Evolutionary conservation across 2,888 invertebrate genomes (phyloP), one percentile per base, ranked within the genome.

Genomic region (Acheta domesticus): DNA sequence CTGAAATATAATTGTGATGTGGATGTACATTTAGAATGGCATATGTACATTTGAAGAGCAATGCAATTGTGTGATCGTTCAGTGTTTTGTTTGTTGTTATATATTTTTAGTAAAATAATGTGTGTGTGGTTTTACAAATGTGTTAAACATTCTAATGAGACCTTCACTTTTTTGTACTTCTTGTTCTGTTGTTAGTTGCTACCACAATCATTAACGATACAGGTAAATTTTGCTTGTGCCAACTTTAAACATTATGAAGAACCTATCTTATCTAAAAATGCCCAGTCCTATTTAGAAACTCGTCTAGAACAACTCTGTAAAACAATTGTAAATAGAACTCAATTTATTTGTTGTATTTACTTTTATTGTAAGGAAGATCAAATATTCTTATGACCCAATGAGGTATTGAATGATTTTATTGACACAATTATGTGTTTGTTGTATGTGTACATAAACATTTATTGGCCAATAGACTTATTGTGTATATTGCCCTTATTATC

Each of bases 191-290:
- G 79, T 79, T 79, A 79, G 76, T 79, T 79, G 62, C 79, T 76
- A 76, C 79, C 79, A 79, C 79, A 79, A 76, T 76, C 76, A 36
- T 62, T 49, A 50, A 75, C 16, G 50, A 75, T 74, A 78, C 20
- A 19, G 62, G 36, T 36, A 36, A 36, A 36, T 36, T 77, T 78
- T 80, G 77, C 74, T 79, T 78, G 49, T 80, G 80, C 80, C 80
- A 80, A 75, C 76, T 80, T 75, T 76, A 77, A 80, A 62, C 62
- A 19, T 62, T 14, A 62, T 62, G 62, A 62, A n/a, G 62, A 62
- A 62, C n/a, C 14, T 19, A 14, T 12, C n/a, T 62, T 62, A 75
- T 76, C 75, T 78, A 78, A 78, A 16, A 79, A 73, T 79, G 76
- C 76, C 79, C 36, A 20, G 20, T 62, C 49, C 62, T 50, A 79